These are phyloP conservation scores for Thumatha senex DNA, from an alignment of 2,888 invertebrate genomes.

Conservation along the genomic window DNA sequence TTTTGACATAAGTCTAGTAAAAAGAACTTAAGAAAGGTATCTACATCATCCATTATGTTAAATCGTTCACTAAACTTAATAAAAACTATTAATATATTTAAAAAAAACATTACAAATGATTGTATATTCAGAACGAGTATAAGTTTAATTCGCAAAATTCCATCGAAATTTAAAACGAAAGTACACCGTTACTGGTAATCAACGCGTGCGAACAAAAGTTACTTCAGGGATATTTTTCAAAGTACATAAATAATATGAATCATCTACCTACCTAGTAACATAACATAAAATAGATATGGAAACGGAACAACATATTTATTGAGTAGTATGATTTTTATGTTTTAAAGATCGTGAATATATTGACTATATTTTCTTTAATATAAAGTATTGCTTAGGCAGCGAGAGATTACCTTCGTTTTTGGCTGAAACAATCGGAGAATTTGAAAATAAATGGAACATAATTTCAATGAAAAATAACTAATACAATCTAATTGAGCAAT, in stretches of 20 bases:
- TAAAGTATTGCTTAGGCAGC: constrained; percentile 28
- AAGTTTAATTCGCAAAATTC: no score
- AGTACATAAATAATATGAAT: not conserved
- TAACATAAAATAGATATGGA: not conserved
- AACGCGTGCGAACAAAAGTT: not conserved
- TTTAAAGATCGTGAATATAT: constrained; percentile 3
- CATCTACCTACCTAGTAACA: not conserved
- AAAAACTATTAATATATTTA: no score
- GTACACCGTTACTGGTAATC: not conserved
- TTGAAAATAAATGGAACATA: constrained; percentile 37
- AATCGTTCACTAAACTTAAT: no score
- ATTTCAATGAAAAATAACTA: constrained; percentile 28
- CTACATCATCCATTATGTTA: no score
- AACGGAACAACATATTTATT: not conserved
- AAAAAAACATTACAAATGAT: no score
- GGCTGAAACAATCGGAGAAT: constrained; percentile 42
- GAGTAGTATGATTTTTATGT: not conserved
- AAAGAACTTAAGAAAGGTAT: no score
- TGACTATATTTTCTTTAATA: not conserved
- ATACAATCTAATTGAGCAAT: constrained; percentile 17
- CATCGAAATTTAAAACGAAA: not conserved
- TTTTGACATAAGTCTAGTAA: no score
- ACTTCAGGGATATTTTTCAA: no score
- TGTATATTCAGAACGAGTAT: no score
- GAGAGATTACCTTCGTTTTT: constrained; percentile 35